Conservation (phyloP, 2,113 vertebrate species). For the Sterna hirundo region DNA sequence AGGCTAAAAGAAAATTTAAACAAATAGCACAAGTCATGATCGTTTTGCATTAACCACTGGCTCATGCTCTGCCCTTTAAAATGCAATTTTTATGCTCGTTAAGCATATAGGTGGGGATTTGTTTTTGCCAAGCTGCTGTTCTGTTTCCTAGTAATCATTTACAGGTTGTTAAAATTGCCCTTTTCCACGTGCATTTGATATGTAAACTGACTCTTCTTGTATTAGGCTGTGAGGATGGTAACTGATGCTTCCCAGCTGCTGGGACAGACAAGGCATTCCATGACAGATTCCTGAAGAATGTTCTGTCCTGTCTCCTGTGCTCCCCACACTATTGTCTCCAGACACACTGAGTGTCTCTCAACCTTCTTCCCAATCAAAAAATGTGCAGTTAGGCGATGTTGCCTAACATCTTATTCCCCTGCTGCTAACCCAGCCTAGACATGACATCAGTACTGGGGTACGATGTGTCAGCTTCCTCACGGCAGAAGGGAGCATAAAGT, state of each 20-base stretch:
- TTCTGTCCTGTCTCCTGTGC: background rate
- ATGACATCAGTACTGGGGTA: background rate
- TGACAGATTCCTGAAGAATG: background rate
- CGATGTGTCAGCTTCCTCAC: background rate
- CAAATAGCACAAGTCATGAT: background rate
- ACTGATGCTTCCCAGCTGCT: slow-evolving; percentile 7
- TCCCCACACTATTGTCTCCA: background rate
- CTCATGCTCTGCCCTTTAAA: background rate
- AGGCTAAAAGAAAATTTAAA: background rate
- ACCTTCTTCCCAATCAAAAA: background rate
- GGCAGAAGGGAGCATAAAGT: background rate
- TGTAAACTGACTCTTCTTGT: background rate
- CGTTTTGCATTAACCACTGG: background rate
- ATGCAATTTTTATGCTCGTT: background rate
- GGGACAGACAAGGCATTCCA: background rate
- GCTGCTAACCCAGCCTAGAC: background rate
- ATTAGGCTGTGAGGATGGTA: background rate
- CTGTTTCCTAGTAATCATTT: background rate
- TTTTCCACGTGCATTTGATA: background rate
- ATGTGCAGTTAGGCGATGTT: background rate
- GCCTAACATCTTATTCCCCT: background rate
- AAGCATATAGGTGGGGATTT: background rate
- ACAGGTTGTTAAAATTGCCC: background rate
- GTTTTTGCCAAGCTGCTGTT: slow-evolving; percentile 1
- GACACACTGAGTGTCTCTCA: no score